phyloP scores from a whole-genome alignment of 2,797 vertebrate species.

The Scyliorhinus canicula region DNA sequence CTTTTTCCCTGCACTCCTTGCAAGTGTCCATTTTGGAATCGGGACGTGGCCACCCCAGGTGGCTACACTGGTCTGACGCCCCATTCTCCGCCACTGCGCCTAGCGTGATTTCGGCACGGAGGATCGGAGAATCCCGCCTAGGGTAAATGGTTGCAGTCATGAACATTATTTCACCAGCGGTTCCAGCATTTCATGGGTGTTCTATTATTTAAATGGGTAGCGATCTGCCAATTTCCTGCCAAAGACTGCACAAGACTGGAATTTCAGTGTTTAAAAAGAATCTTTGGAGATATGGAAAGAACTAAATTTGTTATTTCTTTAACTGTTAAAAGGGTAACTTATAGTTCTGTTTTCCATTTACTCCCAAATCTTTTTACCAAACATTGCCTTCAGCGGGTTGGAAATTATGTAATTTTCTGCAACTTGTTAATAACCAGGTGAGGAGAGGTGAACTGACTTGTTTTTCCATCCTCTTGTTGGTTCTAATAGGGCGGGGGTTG shows the following conservation, averaged over 20 bases:
- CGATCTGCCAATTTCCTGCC: neutral
- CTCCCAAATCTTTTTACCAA: neutral
- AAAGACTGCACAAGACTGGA: neutral
- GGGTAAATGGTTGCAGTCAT: neutral
- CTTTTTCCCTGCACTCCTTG: too few relatives aligned
- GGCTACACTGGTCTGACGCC: too few relatives aligned
- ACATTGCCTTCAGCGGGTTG: neutral
- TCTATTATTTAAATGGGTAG: too few relatives aligned
- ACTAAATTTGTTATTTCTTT: neutral
- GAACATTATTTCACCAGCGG: neutral
- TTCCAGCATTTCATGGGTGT: neutral
- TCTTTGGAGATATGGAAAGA: neutral
- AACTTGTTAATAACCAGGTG: neutral
- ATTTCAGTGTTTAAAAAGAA: neutral
- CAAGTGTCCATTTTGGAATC: too few relatives aligned
- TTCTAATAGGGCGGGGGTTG: too few relatives aligned
- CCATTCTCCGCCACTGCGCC: too few relatives aligned
- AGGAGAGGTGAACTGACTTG: too few relatives aligned
- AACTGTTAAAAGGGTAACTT: neutral
- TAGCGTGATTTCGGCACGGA: too few relatives aligned
- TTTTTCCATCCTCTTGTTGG: too few relatives aligned
- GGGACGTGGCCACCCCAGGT: too few relatives aligned
- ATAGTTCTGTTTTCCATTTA: neutral
- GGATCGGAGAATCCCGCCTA: too few relatives aligned
- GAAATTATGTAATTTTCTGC: neutral